Conservation (phyloP, 2,888 invertebrate genomes). For the Acronicta aceris region DNA sequence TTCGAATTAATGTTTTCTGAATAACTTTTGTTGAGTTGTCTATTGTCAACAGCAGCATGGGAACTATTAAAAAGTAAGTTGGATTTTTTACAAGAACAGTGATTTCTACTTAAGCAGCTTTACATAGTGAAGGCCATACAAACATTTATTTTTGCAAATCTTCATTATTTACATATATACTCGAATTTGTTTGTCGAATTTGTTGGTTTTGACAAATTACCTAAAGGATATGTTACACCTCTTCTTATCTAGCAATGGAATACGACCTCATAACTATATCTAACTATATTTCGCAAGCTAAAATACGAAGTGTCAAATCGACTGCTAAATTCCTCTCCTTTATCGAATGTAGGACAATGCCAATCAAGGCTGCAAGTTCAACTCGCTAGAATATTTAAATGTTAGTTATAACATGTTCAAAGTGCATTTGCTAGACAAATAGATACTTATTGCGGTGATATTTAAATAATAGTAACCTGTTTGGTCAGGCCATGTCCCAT, state of each 20-base stretch:
- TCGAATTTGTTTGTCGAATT: neutral
- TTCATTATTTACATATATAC: neutral
- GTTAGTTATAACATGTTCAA: conserved; percentile 30
- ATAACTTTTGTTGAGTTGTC: conserved; percentile 72
- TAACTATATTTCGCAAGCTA: conserved; percentile 48
- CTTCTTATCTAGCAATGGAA: conserved; percentile 1
- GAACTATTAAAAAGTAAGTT: conserved; percentile 80
- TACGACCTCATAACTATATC: conserved; percentile 4
- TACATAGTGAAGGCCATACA: neutral
- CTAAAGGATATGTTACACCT: conserved; percentile 13
- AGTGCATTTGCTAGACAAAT: conserved; percentile 14
- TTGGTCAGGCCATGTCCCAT: conserved; percentile 8
- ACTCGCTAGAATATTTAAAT: conserved; percentile 49
- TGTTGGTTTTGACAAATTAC: too few species aligned
- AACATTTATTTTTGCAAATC: conserved; percentile 2
- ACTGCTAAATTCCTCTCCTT: conserved; percentile 69
- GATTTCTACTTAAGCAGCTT: conserved; percentile 23
- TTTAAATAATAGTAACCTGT: conserved; percentile 27
- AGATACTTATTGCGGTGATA: conserved; percentile 6
- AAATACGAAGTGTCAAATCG: conserved; percentile 57
- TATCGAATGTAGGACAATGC: conserved; percentile 80
- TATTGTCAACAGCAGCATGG: conserved; percentile 76
- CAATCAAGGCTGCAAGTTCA: conserved; percentile 65
- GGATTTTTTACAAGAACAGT: conserved; percentile 45
- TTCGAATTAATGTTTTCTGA: conserved; percentile 70